Percentiles rank a stretch among this genome's conserved stretches.
Conservation (phyloP, 2,888 invertebrate species). For the Fragum fragum region DNA sequence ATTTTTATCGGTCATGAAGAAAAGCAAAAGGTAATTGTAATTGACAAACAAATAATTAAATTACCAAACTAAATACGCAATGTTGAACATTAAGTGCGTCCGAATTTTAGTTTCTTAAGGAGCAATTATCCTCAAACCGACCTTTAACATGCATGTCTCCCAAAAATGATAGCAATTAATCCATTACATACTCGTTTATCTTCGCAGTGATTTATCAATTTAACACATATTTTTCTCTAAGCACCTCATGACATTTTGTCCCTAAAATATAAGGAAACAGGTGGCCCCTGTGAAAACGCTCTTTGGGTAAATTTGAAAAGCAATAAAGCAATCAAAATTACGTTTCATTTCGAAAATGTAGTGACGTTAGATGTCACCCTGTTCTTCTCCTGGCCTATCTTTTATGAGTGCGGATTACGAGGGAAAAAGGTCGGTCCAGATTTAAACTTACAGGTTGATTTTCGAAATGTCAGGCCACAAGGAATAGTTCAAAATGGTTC, state of each 20-base stretch:
- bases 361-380: not conserved
- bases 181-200: not conserved
- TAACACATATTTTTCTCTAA: constrained; percentile 7
- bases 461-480: too few species aligned
- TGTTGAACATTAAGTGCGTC: too few species aligned
- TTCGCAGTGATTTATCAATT: not conserved
- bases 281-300: constrained; percentile 23
- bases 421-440: too few species aligned
- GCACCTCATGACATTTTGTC: constrained; percentile 18
- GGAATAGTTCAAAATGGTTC: too few species aligned
- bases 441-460: too few species aligned
- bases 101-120: too few species aligned
- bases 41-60: too few species aligned
- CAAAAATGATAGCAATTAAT: not conserved
- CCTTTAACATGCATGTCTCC: not conserved
- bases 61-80: too few species aligned
- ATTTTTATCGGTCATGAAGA: too few species aligned
- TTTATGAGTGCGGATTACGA: too few species aligned
- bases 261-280: not conserved
- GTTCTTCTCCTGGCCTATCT: not conserved
- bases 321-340: constrained; percentile 26
- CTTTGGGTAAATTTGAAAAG: constrained; percentile 23
- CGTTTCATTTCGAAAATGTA: constrained; percentile 13
- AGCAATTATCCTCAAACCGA: not conserved
- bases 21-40: too few species aligned